phyloP scores from a whole-genome alignment of 2,113 vertebrate genomes.

The Serinus canaria region DNA sequence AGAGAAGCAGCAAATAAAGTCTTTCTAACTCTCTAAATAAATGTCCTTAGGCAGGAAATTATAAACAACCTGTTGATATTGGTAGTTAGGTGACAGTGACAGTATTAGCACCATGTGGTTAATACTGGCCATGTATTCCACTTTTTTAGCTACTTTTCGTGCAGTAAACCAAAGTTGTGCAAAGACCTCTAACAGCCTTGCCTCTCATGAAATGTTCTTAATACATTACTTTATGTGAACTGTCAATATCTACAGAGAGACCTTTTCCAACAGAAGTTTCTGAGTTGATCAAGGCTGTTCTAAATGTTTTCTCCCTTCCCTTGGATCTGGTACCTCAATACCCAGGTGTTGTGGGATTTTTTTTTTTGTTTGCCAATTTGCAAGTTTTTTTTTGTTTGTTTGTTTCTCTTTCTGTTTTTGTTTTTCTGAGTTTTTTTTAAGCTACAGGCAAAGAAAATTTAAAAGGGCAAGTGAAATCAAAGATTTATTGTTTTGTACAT shows the following conservation, averaged over 20 bases:
- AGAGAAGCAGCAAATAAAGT: not conserved
- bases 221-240: not conserved
- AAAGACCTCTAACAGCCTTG: not conserved
- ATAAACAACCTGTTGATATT: not conserved
- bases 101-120: not conserved
- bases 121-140: rapidly evolving
- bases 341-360: too few relatives aligned
- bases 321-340: not conserved
- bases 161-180: not conserved
- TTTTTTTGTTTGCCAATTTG: not conserved
- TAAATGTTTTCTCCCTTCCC: not conserved
- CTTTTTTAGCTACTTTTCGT: not conserved
- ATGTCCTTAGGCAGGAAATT: not conserved
- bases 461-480: not conserved
- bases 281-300: not conserved
- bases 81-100: not conserved
- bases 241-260: not conserved
- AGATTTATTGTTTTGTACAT: not conserved
- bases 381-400: too few relatives aligned
- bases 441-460: not conserved
- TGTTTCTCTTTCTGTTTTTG: not conserved
- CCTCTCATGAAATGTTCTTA: not conserved
- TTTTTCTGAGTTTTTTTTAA: not conserved
- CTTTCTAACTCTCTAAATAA: not conserved
- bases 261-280: not conserved